Base-by-base conservation (phyloP, 2,113 vertebrate genomes). In the Coreoperca whiteheadi region DNA sequence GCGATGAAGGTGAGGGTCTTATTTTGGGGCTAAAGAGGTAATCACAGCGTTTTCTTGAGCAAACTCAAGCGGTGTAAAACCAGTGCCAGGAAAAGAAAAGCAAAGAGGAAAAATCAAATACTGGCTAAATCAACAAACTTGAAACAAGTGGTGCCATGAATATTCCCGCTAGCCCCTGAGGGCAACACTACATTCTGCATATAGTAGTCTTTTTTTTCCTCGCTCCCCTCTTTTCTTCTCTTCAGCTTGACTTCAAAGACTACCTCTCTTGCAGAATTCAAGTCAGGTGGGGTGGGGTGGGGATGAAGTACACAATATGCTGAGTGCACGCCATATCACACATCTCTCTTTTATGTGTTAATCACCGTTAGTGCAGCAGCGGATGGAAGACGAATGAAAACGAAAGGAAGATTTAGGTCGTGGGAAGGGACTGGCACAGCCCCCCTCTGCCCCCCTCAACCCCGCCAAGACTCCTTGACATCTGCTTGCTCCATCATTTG, bases 91-190 rank as follows among this genome's bases (percentile, higher is more conserved):
- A 72, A 87, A 79, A 77, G 71, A 51, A 88, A 90, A 78, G 87
- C 74, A 91, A 91, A 88, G 82, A 90, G 53, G 70, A 79, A 69
- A 87, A 90, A 88, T 92, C 89, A 85, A 94, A 95, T 94, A 94
- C 67, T 81, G 88, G 90, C 89, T 93, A 94, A 92, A 94, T 94
- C 93, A 95, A 95, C 92, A 94, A 93, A 94, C 86, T 92, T 92
- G 89, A 93, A 95, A 93, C 86, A 94, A 94, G 85, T 50, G 75
- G 85, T 48, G 70, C 82, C 86, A 83, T 94, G 88, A 94, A 94
- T 93, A 94, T 93, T 93, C 82, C 79, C 51, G 66, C 81, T 79
- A 57, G 76, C 70, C 88, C 93, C 90, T 9, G 67, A 92, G 92
- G 94, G 88, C 79, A 89, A 60, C 63, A 0, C 79, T 82, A 12